phyloP scores from a whole-genome alignment of 1,140 invertebrate genomes.

The Aleiodes sp. region DNA sequence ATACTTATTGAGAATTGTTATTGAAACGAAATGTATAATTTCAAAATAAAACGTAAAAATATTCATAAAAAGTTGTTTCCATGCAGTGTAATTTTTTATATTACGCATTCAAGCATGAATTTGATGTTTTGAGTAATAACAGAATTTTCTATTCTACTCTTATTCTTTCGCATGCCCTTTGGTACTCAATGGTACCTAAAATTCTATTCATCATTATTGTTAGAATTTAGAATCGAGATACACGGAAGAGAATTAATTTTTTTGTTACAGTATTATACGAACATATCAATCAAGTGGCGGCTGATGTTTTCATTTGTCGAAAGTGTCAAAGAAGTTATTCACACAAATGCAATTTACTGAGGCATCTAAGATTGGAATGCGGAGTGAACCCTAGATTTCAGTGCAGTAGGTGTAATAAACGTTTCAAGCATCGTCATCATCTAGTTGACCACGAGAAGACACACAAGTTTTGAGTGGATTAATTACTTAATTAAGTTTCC shows the following conservation, averaged over 20 bases:
- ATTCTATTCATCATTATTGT: too few relatives aligned
- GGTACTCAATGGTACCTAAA: too few relatives aligned
- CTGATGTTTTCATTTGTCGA: conserved; percentile 53
- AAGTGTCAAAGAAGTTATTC: conserved; percentile 62
- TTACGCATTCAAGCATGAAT: neutral
- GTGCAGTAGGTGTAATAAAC: conserved; percentile 63
- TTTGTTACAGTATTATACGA: conserved; percentile 51
- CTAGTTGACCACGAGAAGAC: conserved; percentile 55
- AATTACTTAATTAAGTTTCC: neutral
- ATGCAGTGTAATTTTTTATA: neutral
- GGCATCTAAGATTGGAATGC: conserved; percentile 63
- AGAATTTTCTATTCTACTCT: too few relatives aligned
- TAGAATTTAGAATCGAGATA: too few relatives aligned
- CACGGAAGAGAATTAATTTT: too few relatives aligned
- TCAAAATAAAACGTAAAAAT: neutral
- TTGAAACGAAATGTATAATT: neutral
- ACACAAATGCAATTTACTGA: conserved; percentile 59
- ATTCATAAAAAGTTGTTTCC: too few relatives aligned
- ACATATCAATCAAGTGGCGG: conserved; percentile 37
- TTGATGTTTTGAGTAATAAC: neutral
- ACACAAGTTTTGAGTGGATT: conserved; percentile 30
- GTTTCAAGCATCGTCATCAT: conserved; percentile 66
- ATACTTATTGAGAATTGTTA: neutral
- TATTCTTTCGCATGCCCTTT: too few relatives aligned
- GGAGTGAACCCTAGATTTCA: conserved; percentile 66